Conservation (phyloP, 2,797 vertebrate species). For the Xenentodon cancila region DNA sequence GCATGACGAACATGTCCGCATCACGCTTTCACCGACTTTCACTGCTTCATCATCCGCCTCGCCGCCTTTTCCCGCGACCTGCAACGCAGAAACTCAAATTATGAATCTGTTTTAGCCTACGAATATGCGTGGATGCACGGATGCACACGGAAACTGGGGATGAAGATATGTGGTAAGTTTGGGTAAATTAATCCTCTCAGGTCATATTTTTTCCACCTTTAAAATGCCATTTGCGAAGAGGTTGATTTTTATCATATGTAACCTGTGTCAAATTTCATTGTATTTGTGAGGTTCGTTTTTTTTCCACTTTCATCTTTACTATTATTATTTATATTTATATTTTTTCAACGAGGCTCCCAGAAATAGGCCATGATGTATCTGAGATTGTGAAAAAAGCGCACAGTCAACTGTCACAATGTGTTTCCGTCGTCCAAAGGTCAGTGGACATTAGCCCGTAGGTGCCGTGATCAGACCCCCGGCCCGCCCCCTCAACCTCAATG, state of each 20-base stretch:
- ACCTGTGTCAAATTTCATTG: background rate
- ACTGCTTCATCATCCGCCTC: slow-evolving; percentile 47
- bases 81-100: slow-evolving; percentile 59
- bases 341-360: slow-evolving; percentile 32
- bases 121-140: slow-evolving; percentile 96
- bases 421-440: slow-evolving; percentile 78
- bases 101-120: slow-evolving; percentile 86
- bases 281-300: background rate
- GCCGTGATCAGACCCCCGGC: slow-evolving; percentile 31
- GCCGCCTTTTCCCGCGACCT: slow-evolving; percentile 40
- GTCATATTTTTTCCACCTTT: background rate
- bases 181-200: background rate
- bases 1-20: slow-evolving; percentile 49
- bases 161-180: slow-evolving; percentile 98
- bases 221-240: background rate
- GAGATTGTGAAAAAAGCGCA: slow-evolving; percentile 28
- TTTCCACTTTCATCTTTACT: background rate
- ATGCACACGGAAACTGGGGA: slow-evolving; percentile 96
- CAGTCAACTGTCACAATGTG: slow-evolving; percentile 64
- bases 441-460: slow-evolving; percentile 71
- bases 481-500: slow-evolving; percentile 28
- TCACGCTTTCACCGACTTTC: slow-evolving; percentile 44
- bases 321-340: background rate
- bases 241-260: too few relatives aligned
- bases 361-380: slow-evolving; percentile 36